Base-by-base conservation (phyloP, 2,888 invertebrate genomes). In the Dysmachus trigonus region DNA sequence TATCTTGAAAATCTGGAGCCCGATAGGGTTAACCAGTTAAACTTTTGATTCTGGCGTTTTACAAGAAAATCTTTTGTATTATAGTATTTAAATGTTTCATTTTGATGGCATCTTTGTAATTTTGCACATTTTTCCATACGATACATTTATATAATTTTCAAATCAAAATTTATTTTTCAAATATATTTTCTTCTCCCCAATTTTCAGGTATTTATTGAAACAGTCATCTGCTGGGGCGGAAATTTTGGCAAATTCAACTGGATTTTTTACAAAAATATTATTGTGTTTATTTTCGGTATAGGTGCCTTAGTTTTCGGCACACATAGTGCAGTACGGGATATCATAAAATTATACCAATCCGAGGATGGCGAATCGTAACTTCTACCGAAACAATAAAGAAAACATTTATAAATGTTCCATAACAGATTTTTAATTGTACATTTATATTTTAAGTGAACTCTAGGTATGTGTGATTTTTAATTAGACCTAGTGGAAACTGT, bases 281-380 rank as follows among this genome's bases (percentile, higher is more conserved):
- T 96, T 0, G 95, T 98, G 10, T 91, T 95, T 2, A 88, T 95
- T 3, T 95, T 97, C 89, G 98, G 98, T 33, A 62, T 97, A 0
- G 92, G 96, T 88, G 98, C 98, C 0, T 94, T 98, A 86, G 90
- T 96, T 83, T 96, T 97, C 89, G 98, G 98, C 76, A 95, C 97
- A 0, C 94, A 94, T 89, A 94, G 94, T 22, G 94, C 96, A 71
- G 91, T 96, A 6, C 89, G 92, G 85, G 94, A 95, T 38, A 96
- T 96, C 88, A 89, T 94, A 8, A 87, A 86, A n/a, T 87, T 90
- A 18, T 91, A 92, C 35, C 22, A 13, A 27, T 53, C 15, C 33
- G 1, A 4, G 51, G 51, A 33, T 8, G 30, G 15, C 8, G 38
- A 30, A 31, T 47, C 13, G 30, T 71, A 77, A 73, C 62, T 71